Percentiles rank a stretch among this genome's conserved stretches.
These are phyloP conservation scores for Zeus faber DNA, from an alignment of 2,113 vertebrate species.

Conservation along the genomic window DNA sequence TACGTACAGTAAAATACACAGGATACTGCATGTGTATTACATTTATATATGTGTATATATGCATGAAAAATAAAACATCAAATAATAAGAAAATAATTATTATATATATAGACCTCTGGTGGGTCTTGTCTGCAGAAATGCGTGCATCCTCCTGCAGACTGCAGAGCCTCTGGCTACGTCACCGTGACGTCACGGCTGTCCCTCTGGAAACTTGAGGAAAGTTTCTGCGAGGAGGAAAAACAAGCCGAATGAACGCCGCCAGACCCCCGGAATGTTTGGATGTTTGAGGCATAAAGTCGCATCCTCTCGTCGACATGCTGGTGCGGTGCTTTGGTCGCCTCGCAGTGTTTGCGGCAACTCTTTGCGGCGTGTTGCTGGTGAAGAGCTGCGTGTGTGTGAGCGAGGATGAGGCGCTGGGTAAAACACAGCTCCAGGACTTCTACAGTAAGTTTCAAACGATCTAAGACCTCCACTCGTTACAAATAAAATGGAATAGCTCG, in stretches of 20 bases:
- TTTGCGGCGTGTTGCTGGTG: conserved; percentile 36
- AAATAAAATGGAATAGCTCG: too few relatives aligned
- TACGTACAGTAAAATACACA: too few relatives aligned
- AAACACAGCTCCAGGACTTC: neutral
- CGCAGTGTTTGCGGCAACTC: conserved; percentile 23
- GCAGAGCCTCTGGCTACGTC: conserved; percentile 41
- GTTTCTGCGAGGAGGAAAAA: conserved; percentile 46
- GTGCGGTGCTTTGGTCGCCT: conserved; percentile 10
- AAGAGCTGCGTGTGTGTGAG: conserved; percentile 8
- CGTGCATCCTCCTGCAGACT: conserved; percentile 15
- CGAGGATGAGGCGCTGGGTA: neutral
- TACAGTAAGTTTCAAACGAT: conserved; percentile 3
- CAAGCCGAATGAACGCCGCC: conserved; percentile 5
- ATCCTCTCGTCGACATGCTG: conserved; percentile 63
- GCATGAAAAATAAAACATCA: too few relatives aligned
- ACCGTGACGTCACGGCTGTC: conserved; percentile 71
- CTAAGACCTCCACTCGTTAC: too few relatives aligned
- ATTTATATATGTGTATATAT: too few relatives aligned
- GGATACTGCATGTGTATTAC: too few relatives aligned
- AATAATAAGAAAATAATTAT: too few relatives aligned
- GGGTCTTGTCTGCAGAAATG: conserved; percentile 41
- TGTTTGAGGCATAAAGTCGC: conserved; percentile 14
- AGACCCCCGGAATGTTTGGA: conserved; percentile 54
- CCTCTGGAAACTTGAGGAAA: conserved; percentile 57
- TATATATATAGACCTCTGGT: too few relatives aligned